Evolutionary conservation across 1,140 invertebrate species (phyloP), one percentile per base, ranked within the genome.

Genomic region (Drosophila nigrodunni): DNA sequence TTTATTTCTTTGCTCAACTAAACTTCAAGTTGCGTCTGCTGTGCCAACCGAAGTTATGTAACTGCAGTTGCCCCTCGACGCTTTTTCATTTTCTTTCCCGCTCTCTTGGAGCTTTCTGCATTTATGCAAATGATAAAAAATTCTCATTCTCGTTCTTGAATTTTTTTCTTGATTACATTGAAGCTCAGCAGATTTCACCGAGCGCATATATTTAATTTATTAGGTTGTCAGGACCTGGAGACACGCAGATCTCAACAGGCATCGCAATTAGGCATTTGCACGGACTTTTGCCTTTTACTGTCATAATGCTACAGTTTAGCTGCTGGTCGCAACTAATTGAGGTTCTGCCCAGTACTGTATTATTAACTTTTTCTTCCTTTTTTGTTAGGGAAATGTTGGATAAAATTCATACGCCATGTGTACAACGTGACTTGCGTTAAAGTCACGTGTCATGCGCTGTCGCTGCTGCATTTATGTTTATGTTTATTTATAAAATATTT

Each of bases 401-500:
- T 67, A 79, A 77, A 73, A 79, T 73, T 35, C 69, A 80, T 71
- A 85, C 61, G 65, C 64, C 54, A 64, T 55, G 43, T 64, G 47
- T n/a, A 21, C 58, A 82, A 82, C 83, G 82, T 87, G 83, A 77
- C 77, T 60, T 37, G n/a, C 47, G 43, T 39, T 13, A n/a, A 43
- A 13, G 69, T 74, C 82, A 87, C 82, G 82, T 77, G 50, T 61
- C 75, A 35, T 41, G 11, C 50, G 37, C 54, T 13, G 41, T 64
- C 39, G 39, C 34, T 25, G 49, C 66, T 88, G 79, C 77, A 67
- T 82, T 82, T 88, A 73, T 82, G 74, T 80, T 82, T 88, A 70
- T 82, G 83, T 79, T 79, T 87, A 82, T 88, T 82, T 87, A 87
- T 87, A 82, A 88, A 87, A 80, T 88, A 87, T 87, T 87, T 87